phyloP scores from a whole-genome alignment of 1,140 invertebrate genomes.

The Battus philenor region DNA sequence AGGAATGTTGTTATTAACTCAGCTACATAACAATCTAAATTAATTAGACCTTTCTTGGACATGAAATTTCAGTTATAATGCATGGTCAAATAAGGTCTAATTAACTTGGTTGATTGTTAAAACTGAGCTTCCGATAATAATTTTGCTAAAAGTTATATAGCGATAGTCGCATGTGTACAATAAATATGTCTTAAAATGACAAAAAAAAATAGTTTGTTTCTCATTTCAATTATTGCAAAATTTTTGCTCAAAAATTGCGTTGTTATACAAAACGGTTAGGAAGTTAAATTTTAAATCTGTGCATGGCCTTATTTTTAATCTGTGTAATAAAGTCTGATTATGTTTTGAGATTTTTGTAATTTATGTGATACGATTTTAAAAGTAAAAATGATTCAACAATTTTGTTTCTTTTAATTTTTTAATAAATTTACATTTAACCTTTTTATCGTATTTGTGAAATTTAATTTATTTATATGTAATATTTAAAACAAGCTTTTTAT shows the following conservation, averaged over 20 bases:
- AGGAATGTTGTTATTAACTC: conserved; percentile 32
- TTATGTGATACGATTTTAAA: conserved; percentile 50
- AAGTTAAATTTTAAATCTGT: conserved; percentile 6
- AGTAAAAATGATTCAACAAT: conserved; percentile 57
- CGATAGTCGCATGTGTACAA: conserved; percentile 33
- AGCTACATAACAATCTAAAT: conserved; percentile 18
- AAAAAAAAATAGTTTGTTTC: conserved; percentile 37
- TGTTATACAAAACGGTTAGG: conserved; percentile 1
- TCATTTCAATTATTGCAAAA: conserved; percentile 52
- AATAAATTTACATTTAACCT: conserved; percentile 27
- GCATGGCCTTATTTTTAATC: conserved; percentile 12
- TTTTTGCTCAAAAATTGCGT: conserved; percentile 50
- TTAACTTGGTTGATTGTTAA: conserved; percentile 27
- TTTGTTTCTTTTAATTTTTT: conserved; percentile 46
- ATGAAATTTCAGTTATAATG: background rate
- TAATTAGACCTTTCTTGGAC: conserved; percentile 5
- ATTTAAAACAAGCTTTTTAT: conserved; percentile 54
- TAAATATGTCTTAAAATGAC: conserved; percentile 53
- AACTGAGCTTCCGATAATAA: conserved; percentile 50
- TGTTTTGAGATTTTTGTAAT: conserved; percentile 55
- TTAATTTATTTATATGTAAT: conserved; percentile 26
- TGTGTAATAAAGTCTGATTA: conserved; percentile 39
- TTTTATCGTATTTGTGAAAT: conserved; percentile 31
- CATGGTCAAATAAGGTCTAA: conserved; percentile 18
- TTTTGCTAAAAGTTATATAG: conserved; percentile 43